Evolutionary conservation across 2,113 vertebrate species (phyloP), one percentile per base, ranked within the genome.

Genomic region (Orycteropus afer): DNA sequence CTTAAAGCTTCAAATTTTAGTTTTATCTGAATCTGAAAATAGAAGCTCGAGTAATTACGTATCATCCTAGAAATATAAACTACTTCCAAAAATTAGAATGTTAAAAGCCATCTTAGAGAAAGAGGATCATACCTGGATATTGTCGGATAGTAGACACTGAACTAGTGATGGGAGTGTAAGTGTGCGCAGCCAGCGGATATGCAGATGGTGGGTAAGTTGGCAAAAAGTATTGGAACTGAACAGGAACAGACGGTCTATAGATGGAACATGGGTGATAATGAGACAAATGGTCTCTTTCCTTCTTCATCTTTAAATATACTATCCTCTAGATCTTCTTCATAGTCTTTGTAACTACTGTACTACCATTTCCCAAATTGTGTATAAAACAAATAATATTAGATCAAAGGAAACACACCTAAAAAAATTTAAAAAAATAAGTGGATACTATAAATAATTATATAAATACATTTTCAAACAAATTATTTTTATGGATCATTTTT

Each of bases 201-300:
- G 99, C 98, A 89, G 99, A 99, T 9, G 99, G 99, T 0, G 99
- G 99, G 96, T 99, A 99, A 0, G 99, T 98, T 6, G 99, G 99
- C 79, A 99, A 96, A 98, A 99, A 99, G 98, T 99, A 99, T 96
- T 99, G 99, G 98, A 99, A 99, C 97, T 99, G 99, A 93, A 99
- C 99, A 53, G 99, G 99, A 84, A 99, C 99, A 8, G 99, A 98
- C 5, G 99, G 99, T 97, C 99, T 99, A 63, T 13, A 57, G 96
- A 94, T 53, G 76, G 76, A 96, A 94, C 77, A 95, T 25, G 98
- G 20, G 86, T 90, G 83, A 34, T 12, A 51, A 93, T 22, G 47
- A 97, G 34, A 94, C 29, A 71, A 91, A 57, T 2, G 22, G 25
- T 80, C 42, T 65, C 71, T 86, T 82, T 81, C 40, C 49, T 73